Conservation (phyloP, 2,113 vertebrate genomes). For the Trematomus loennbergii region DNA sequence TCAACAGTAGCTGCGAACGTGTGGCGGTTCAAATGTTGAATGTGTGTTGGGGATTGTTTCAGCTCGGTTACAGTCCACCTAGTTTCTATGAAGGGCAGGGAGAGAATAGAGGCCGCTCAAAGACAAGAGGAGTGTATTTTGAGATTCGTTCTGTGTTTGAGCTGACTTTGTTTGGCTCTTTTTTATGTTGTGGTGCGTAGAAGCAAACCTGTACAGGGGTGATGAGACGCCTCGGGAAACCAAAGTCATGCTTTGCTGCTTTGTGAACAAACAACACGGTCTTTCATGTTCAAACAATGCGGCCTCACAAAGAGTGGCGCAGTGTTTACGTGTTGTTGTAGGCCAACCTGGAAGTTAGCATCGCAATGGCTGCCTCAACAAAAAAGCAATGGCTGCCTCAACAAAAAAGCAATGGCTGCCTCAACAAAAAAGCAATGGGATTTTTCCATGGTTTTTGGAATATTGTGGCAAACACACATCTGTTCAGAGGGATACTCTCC, state of each 20-base stretch:
- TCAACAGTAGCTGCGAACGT: constrained; percentile 9
- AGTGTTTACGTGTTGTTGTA: too few relatives aligned
- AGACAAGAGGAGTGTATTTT: constrained; percentile 10
- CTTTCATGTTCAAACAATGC: constrained; percentile 26
- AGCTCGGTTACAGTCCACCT: constrained; percentile 11
- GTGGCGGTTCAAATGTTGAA: constrained; percentile 6
- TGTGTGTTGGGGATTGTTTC: neutral
- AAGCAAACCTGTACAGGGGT: constrained; percentile 49
- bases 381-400: too few relatives aligned
- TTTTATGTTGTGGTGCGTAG: constrained; percentile 15
- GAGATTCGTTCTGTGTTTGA: constrained; percentile 1
- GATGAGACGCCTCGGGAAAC: constrained; percentile 55
- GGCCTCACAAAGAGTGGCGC: too few relatives aligned
- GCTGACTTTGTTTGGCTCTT: constrained; percentile 5
- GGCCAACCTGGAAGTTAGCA: too few relatives aligned
- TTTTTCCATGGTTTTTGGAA: too few relatives aligned
- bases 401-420: too few relatives aligned
- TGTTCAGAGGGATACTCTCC: too few relatives aligned
- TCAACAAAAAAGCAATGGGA: too few relatives aligned
- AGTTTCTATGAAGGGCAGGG: neutral
- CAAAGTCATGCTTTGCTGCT: constrained; percentile 40
- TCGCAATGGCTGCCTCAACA: too few relatives aligned
- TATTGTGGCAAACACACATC: too few relatives aligned
- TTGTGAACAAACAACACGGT: constrained; percentile 32
- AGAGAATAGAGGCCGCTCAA: neutral